Conservation (phyloP, 2,797 vertebrate species). For the Nasua narica region DNA sequence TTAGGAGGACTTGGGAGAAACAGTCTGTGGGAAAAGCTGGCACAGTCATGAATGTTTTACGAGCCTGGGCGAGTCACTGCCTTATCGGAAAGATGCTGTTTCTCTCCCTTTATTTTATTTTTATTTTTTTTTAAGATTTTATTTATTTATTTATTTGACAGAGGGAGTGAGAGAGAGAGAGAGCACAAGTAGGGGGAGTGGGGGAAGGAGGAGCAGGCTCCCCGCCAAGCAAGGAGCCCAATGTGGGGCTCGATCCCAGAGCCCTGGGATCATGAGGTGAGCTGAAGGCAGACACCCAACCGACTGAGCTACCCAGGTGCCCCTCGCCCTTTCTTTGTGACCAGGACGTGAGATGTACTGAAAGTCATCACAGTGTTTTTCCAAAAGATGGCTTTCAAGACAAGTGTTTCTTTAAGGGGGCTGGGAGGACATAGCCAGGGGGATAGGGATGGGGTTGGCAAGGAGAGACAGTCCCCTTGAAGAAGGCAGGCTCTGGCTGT, state of each 20-base stretch:
- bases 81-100: conserved; percentile 52
- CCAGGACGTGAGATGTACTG: conserved; percentile 36
- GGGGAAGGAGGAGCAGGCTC: no score
- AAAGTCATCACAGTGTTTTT: conserved; percentile 21
- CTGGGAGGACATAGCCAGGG: background rate
- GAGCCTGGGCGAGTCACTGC: background rate
- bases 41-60: background rate
- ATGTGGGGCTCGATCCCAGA: no score
- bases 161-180: no score
- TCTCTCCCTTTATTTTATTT: background rate
- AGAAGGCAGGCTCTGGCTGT: background rate
- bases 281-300: no score
- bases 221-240: no score
- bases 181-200: no score
- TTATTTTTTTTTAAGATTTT: background rate
- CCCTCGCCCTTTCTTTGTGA: background rate
- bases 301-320: no score
- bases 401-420: conserved; percentile 35
- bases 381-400: conserved; percentile 58
- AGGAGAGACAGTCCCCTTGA: background rate
- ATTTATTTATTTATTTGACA: no score
- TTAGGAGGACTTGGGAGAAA: background rate
- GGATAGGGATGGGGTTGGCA: background rate
- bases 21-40: background rate
- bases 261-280: no score